A percentile compares a stretch with the other conserved stretches of the same genome.
These are phyloP conservation scores for Myotis pilosus DNA, from an alignment of 2,797 vertebrate genomes.

Conservation along the genomic window DNA sequence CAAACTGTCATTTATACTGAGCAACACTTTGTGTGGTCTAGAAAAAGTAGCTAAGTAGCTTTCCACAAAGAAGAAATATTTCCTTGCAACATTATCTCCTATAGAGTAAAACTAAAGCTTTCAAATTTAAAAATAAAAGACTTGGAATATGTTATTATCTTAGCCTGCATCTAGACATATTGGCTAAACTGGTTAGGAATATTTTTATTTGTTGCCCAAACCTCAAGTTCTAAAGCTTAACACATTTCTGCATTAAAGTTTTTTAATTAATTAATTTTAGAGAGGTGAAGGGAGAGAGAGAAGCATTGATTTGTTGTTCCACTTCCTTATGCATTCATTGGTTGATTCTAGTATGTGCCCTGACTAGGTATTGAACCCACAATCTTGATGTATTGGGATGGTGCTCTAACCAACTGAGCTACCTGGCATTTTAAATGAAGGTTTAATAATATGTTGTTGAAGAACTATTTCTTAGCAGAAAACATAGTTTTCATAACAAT, in stretches of 20 bases:
- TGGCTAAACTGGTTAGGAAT: background rate
- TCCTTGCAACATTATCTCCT: slow-evolving; percentile 1
- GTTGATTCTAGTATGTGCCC: background rate
- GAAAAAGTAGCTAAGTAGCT: slow-evolving; percentile 23
- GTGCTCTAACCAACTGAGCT: background rate
- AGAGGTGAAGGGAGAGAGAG: background rate
- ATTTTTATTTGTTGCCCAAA: background rate
- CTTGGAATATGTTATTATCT: background rate
- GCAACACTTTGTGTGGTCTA: background rate
- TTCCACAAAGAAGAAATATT: slow-evolving; percentile 5
- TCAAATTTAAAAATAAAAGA: slow-evolving; percentile 34
- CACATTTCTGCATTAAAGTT: background rate
- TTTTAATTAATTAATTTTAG: background rate
- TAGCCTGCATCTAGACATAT: background rate
- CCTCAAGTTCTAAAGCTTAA: background rate
- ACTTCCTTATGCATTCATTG: background rate
- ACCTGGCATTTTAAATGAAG: background rate
- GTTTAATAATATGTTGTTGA: background rate
- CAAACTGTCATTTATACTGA: slow-evolving; percentile 19
- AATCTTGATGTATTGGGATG: background rate
- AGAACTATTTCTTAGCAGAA: background rate
- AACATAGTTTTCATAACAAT: background rate
- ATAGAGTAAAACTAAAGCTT: slow-evolving; percentile 32
- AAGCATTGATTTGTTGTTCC: background rate
- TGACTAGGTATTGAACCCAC: background rate